Base-by-base conservation (phyloP, 2,888 invertebrate genomes). In the Pollenia labialis region DNA sequence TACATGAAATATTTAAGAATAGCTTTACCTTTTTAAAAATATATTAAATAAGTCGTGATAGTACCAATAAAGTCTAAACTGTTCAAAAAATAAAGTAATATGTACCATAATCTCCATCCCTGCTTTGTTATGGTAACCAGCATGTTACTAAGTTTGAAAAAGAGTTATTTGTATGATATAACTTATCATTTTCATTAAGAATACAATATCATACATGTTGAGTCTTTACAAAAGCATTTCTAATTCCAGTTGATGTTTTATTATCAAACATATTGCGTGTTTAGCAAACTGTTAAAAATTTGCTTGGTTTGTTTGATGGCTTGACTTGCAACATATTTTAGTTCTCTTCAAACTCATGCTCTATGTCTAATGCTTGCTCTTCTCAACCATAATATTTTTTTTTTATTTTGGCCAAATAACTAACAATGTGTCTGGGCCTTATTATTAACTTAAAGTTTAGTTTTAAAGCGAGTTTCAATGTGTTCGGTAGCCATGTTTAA, bases 381-480 rank as follows among this genome's bases (percentile, higher is more conserved):
- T 46, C 42, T 44, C 18, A 8, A 14, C 4, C 44, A 46, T 1
- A 14, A n/a, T 18, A 69, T 52, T 40, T n/a, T 18, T 16, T 6
- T 46, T 7, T 64, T 44, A 11, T 72, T 44, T 64, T 81, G 56
- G 48, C 54, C 40, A 77, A 74, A 23, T 32, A 56, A 68, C 44
- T 42, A 76, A 75, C 80, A 80, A 75, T 69, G 46, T 60, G 74
- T 79, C 80, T 85, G 80, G 80, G 80, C 44, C 62, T 50, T 72
- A 66, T 66, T 32, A 32, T 84, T 72, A 79, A 68, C 79, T 46
- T 32, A 76, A 60, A 84, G 76, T 83, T 87, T 81, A 87, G 86
- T 87, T 83, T 77, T 42, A 60, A 87, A 84, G 71, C 86, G 72
- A 84, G 83, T 84, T 62, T 76, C 81, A 66, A 81, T 16, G 86